phyloP scores from a whole-genome alignment of 2,888 invertebrate species.

The Acleris laterana region DNA sequence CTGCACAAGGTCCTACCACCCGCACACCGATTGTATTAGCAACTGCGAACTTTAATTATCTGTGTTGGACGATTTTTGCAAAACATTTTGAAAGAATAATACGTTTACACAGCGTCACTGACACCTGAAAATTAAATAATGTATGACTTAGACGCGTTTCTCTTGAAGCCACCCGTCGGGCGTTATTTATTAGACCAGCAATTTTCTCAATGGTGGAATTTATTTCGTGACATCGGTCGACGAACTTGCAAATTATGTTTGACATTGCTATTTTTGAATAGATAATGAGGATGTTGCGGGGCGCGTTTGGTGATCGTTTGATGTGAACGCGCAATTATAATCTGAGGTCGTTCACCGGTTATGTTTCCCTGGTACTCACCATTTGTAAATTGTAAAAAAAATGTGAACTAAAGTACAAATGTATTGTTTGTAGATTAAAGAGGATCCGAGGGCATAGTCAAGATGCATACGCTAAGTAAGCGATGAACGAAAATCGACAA shows the following conservation, averaged over 20 bases:
- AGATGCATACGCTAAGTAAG: too few relatives aligned
- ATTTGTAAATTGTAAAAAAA: too few relatives aligned
- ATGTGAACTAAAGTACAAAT: too few relatives aligned
- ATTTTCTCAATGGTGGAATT: slow-evolving; percentile 23
- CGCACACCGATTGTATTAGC: too few relatives aligned
- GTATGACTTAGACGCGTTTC: slow-evolving; percentile 9
- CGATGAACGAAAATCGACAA: too few relatives aligned
- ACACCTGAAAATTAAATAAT: slow-evolving; percentile 12
- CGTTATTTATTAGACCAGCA: slow-evolving; percentile 17
- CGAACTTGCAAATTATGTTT: slow-evolving; percentile 28
- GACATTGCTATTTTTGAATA: slow-evolving; percentile 31
- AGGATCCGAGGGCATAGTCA: too few relatives aligned
- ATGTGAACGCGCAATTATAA: slow-evolving; percentile 26
- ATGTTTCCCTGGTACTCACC: not conserved
- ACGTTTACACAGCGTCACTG: slow-evolving; percentile 1
- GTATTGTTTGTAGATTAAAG: too few relatives aligned
- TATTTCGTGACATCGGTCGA: slow-evolving; percentile 15
- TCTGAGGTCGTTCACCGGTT: not conserved
- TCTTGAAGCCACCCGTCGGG: not conserved
- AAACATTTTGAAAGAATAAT: slow-evolving; percentile 3
- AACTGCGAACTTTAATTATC: too few relatives aligned
- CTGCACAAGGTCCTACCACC: too few relatives aligned
- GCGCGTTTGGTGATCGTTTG: slow-evolving; percentile 7
- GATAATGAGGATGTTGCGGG: slow-evolving; percentile 27
- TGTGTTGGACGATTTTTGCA: not conserved